Conservation (phyloP, 2,797 vertebrate species). For the Brotula barbata region DNA sequence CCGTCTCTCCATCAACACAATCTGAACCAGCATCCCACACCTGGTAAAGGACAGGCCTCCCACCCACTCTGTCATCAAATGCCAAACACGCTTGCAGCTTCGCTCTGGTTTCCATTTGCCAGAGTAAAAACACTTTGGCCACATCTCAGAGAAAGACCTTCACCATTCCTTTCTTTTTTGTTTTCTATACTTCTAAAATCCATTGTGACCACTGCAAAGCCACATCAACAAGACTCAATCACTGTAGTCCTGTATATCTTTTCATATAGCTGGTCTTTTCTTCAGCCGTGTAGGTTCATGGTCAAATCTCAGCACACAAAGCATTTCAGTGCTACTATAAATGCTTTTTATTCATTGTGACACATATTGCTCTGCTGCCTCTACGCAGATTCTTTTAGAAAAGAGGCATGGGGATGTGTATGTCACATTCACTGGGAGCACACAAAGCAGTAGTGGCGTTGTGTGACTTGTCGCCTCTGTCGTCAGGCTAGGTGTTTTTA, state of each 20-base stretch:
- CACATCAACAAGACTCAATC: no score
- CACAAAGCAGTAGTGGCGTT: neutral
- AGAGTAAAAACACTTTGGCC: constrained; percentile 19
- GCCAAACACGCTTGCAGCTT: constrained; percentile 35
- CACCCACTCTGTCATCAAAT: constrained; percentile 24
- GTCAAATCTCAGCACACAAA: neutral
- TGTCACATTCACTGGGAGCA: constrained; percentile 8
- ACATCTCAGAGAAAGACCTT: constrained; percentile 17
- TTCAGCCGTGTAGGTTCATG: neutral
- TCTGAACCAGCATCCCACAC: constrained; percentile 52
- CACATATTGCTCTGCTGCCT: constrained; percentile 15
- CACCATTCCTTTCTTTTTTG: constrained; percentile 15
- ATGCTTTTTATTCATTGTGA: constrained; percentile 20
- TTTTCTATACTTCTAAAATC: neutral
- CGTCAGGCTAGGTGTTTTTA: neutral
- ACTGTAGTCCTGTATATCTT: neutral
- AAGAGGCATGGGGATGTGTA: constrained; percentile 3
- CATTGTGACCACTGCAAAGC: no score
- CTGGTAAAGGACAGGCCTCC: constrained; percentile 35
- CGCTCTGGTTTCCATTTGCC: constrained; percentile 16
- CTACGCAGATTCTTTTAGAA: neutral
- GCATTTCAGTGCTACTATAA: neutral
- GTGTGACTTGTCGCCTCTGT: neutral
- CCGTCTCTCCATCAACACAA: constrained; percentile 47
- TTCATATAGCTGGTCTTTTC: neutral